Conservation (phyloP, 2,113 vertebrate species). For the Henicopernis longicauda region DNA sequence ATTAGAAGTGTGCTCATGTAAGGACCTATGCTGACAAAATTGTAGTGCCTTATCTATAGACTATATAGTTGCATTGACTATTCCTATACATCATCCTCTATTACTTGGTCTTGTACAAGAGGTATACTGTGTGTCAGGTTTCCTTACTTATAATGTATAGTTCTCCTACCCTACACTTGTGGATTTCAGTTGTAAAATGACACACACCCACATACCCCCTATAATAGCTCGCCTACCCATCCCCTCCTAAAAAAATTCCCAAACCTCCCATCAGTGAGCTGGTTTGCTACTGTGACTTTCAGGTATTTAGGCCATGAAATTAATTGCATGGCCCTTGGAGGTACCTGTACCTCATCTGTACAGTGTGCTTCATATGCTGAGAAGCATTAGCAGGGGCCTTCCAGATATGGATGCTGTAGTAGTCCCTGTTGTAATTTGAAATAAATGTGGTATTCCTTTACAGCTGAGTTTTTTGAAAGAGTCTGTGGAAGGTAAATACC, state of each 20-base stretch:
- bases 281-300: background rate
- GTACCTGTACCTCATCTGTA: background rate
- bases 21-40: background rate
- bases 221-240: background rate
- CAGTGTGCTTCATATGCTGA: background rate
- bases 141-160: background rate
- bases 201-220: rapidly evolving
- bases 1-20: background rate
- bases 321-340: background rate
- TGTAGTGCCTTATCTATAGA: background rate
- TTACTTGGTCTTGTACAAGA: background rate
- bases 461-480: background rate
- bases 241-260: background rate
- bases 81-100: background rate
- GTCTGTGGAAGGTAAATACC: background rate
- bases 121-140: background rate
- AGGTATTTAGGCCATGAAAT: background rate
- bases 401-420: background rate
- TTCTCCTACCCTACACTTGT: background rate
- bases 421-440: background rate
- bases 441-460: background rate
- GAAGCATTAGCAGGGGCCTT: background rate
- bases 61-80: background rate
- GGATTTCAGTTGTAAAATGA: background rate
- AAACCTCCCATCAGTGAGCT: background rate